Conservation (phyloP, 2,113 vertebrate genomes). For the Marcusenius ussheri region DNA sequence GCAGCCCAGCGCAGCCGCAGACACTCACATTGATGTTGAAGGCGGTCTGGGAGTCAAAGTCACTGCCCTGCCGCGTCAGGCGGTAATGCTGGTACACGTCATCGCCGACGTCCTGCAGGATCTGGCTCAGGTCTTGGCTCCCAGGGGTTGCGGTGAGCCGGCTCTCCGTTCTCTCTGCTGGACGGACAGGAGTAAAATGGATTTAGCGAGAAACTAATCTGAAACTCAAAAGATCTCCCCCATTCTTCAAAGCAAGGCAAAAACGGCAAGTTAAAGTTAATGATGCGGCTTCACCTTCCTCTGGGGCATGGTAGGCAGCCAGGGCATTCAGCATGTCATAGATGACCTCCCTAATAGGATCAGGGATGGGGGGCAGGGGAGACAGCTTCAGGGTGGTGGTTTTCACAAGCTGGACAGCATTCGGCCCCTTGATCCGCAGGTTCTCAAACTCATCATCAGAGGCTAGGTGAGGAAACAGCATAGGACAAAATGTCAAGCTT, state of each 20-base stretch:
- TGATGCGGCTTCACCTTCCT: slow-evolving; percentile 66
- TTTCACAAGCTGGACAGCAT: slow-evolving; percentile 86
- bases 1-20: background rate
- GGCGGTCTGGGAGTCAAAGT: slow-evolving; percentile 80
- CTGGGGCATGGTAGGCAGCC: slow-evolving; percentile 87
- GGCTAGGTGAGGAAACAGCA: slow-evolving; percentile 49
- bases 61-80: slow-evolving; percentile 79
- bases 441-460: slow-evolving; percentile 94
- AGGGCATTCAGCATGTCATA: slow-evolving; percentile 91
- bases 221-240: background rate
- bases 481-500: background rate
- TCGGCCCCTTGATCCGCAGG: slow-evolving; percentile 85
- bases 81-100: slow-evolving; percentile 89
- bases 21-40: slow-evolving; percentile 82
- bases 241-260: background rate
- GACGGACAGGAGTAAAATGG: background rate
- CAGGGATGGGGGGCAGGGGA: slow-evolving; percentile 76
- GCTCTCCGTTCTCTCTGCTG: slow-evolving; percentile 75
- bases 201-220: background rate
- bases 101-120: slow-evolving; percentile 84
- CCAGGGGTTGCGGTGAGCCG: slow-evolving; percentile 62
- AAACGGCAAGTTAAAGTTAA: no score
- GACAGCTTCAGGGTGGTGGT: slow-evolving; percentile 88
- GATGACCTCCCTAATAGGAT: slow-evolving; percentile 85
- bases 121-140: slow-evolving; percentile 81